Evolutionary conservation across 2,888 invertebrate genomes (phyloP), one percentile per base, ranked within the genome.

Genomic region (Tolmerus cingulatus): DNA sequence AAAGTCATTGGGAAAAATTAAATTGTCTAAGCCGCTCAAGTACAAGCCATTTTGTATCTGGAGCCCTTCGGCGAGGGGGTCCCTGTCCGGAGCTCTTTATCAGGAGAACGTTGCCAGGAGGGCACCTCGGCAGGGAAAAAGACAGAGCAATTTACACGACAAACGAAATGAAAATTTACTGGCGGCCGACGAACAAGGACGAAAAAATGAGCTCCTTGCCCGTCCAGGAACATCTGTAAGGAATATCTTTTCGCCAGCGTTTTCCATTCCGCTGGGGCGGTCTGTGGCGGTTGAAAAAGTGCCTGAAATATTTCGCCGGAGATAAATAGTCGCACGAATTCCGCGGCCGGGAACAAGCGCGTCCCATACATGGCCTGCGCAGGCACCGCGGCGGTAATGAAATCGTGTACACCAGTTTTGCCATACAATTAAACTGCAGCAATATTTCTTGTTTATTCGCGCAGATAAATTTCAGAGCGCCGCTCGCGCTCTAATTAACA

Each of bases 151-250:
- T 74, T 85, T 74, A 74, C 85, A 74, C 74, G 85, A 85, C 74
- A 74, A 85, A 85, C 82, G 85, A 85, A 85, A 85, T 85, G 85
- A 74, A 85, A 85, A 85, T 85, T 46, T 85, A 74, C 85, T 85
- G 85, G 74, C 23, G 74, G 85, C 16, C 27, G 84, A 74, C 9
- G 9, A 82, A 82, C 34, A 16, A 66, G 12, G 37, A 66, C 66
- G 37, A 66, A 85, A 74, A 85, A 85, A 85, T 85, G 74, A 74
- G n/a, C 57, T 74, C 43, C 34, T 12, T 27, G 19, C 43, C 74
- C 66, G 85, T 43, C 27, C 30, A 66, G 79, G 51, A 79, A 78
- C 78, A 43, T 27, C 27, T 23, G 79, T 79, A 46, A 79, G 79
- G 23, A 12, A 79, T 51, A 57, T 82, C 57, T 37, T 55, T 23